These are phyloP conservation scores for Novumbra hubbsi DNA, from an alignment of 2,797 vertebrate genomes.

Conservation along the genomic window DNA sequence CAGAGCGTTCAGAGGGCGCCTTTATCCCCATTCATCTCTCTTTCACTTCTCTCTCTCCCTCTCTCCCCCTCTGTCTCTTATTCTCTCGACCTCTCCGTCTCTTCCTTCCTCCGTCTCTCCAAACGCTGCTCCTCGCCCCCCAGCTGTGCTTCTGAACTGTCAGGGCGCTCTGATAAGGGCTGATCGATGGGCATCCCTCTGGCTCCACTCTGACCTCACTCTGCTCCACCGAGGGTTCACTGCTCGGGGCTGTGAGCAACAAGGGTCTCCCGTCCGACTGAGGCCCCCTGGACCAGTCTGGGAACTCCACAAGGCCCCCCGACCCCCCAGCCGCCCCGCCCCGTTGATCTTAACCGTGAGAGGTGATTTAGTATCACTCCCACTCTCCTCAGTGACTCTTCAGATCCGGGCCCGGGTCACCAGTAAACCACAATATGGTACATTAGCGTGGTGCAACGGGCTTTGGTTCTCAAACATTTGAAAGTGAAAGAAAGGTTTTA, in stretches of 20 bases:
- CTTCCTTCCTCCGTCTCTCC: conserved; percentile 19
- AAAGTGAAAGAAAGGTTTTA: background rate
- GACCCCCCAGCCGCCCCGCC: no score
- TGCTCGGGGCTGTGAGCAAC: conserved; percentile 13
- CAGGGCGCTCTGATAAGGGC: conserved; percentile 34
- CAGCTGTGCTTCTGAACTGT: conserved; percentile 54
- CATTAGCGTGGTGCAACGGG: background rate
- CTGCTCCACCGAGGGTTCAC: conserved; percentile 28
- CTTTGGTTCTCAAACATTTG: background rate
- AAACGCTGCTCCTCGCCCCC: conserved; percentile 25
- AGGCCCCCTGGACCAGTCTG: conserved; percentile 4
- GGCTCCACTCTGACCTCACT: conserved; percentile 37
- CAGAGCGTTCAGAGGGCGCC: background rate
- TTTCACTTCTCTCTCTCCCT: background rate
- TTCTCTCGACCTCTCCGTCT: conserved; percentile 23
- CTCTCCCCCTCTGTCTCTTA: conserved; percentile 25
- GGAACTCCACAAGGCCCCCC: conserved; percentile 10
- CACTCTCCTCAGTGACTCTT: no score
- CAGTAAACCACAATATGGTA: no score
- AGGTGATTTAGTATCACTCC: no score
- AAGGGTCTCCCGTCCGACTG: background rate
- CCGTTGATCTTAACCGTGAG: background rate
- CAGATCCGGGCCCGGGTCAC: no score
- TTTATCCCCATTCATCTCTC: conserved; percentile 7
- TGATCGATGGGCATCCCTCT: conserved; percentile 38